Evolutionary conservation across 2,113 vertebrate genomes (phyloP).

Genomic region (Xiphorhynchus elegans): DNA sequence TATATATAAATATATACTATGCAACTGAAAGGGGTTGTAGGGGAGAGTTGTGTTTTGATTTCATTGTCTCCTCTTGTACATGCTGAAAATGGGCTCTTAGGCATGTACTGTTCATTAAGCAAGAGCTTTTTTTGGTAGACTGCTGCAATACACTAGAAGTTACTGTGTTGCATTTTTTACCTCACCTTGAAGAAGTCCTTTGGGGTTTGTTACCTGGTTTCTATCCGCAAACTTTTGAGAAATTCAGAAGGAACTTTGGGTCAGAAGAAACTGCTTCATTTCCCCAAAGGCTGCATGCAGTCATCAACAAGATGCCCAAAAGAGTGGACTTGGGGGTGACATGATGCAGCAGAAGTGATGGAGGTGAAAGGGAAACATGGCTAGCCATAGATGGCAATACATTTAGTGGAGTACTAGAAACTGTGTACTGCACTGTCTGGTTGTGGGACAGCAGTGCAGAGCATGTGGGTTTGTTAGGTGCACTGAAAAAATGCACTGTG

Average conservation of each 20-base stretch:
- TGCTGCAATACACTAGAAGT: not conserved
- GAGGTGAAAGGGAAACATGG: not conserved
- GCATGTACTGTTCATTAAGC: not conserved
- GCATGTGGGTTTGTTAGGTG: not conserved
- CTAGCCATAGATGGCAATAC: not conserved
- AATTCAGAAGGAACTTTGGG: not conserved
- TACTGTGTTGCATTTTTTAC: not conserved
- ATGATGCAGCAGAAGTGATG: not conserved
- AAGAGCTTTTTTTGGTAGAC: not conserved
- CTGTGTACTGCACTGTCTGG: not conserved
- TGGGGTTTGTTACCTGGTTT: not conserved
- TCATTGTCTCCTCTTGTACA: not conserved
- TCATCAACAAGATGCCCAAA: fast-evolving
- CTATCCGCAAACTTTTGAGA: not conserved
- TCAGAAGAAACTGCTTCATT: not conserved
- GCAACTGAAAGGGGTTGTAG: not conserved
- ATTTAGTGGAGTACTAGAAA: not conserved
- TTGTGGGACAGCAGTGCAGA: not conserved
- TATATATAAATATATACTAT: not conserved
- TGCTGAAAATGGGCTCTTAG: not conserved
- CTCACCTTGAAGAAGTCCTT: not conserved
- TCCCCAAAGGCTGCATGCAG: not conserved
- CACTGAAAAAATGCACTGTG: not conserved
- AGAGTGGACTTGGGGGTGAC: not conserved
- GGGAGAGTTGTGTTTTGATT: not conserved